Evolutionary conservation across 1,140 invertebrate species (phyloP).

Genomic region (Diplogasteroides magnus): DNA sequence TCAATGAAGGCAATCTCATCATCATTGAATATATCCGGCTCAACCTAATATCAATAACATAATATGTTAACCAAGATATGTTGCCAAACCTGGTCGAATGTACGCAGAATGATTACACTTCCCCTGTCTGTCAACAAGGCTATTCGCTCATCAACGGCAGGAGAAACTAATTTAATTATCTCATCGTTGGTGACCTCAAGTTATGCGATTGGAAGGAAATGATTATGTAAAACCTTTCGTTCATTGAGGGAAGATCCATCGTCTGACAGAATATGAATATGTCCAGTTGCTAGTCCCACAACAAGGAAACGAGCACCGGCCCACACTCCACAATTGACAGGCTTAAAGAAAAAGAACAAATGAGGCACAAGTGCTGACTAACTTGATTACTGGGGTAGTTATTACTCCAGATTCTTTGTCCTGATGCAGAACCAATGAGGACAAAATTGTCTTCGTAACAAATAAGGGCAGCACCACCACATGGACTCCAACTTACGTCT

Average conservation of each 20-base stretch:
- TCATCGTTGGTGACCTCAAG: too few species aligned
- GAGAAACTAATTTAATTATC: not conserved
- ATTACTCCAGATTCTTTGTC: slow-evolving; percentile 95
- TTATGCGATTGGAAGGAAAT: too few species aligned
- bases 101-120: not conserved
- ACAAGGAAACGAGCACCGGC: slow-evolving; percentile 84
- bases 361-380: too few species aligned
- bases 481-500: slow-evolving; percentile 96
- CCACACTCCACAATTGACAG: slow-evolving; percentile 92
- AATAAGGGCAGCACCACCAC: slow-evolving; percentile 93
- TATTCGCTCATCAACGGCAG: not conserved
- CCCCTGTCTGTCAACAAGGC: not conserved
- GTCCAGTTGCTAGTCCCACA: slow-evolving; percentile 43
- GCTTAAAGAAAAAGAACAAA: not conserved
- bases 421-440: slow-evolving; percentile 72
- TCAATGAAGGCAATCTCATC: slow-evolving; percentile 22
- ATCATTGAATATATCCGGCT: slow-evolving; percentile 18
- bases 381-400: slow-evolving; percentile 74
- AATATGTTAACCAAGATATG: slow-evolving; percentile 10
- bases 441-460: slow-evolving; percentile 70
- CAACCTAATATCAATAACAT: slow-evolving; percentile 15
- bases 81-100: slow-evolving; percentile 16
- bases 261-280: slow-evolving; percentile 49
- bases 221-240: slow-evolving; percentile 37
- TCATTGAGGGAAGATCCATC: slow-evolving; percentile 49